Percentiles rank a stretch among this genome's conserved stretches.
Conservation (phyloP, 2,113 vertebrate genomes). For the Stegostoma tigrinum region DNA sequence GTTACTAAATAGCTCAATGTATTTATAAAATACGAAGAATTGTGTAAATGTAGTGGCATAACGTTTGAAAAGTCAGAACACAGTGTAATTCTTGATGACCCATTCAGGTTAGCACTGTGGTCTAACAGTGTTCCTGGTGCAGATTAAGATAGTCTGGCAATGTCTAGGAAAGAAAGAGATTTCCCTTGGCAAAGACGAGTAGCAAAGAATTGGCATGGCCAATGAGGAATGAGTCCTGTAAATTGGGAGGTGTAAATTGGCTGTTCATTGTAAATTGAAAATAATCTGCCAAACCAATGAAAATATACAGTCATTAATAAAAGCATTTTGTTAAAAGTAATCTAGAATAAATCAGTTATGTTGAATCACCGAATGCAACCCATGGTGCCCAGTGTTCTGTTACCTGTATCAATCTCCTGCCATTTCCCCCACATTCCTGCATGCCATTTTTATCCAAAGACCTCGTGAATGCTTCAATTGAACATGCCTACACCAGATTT, state of each 20-base stretch:
- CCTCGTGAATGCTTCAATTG: too few species aligned
- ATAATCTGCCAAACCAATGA: not conserved
- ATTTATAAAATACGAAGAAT: too few species aligned
- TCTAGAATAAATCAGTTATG: not conserved
- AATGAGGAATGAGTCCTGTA: not conserved
- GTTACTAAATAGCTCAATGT: too few species aligned
- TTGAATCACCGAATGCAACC: not conserved
- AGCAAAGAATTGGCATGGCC: not conserved
- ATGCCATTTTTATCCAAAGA: too few species aligned
- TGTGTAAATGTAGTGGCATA: not conserved
- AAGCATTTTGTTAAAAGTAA: not conserved
- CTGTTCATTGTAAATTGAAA: not conserved
- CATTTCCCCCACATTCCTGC: too few species aligned
- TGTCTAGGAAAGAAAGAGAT: not conserved
- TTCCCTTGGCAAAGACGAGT: not conserved
- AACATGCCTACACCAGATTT: too few species aligned
- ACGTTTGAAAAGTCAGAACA: not conserved
- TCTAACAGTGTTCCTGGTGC: not conserved
- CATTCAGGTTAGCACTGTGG: not conserved
- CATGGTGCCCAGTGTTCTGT: too few species aligned
- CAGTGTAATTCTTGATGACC: not conserved
- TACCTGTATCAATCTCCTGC: too few species aligned
- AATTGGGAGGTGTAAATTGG: not conserved
- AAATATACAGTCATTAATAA: not conserved
- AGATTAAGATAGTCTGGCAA: not conserved